These are phyloP conservation scores for Melanotaenia trifasciata DNA, from an alignment of 2,797 vertebrate species.

Conservation along the genomic window DNA sequence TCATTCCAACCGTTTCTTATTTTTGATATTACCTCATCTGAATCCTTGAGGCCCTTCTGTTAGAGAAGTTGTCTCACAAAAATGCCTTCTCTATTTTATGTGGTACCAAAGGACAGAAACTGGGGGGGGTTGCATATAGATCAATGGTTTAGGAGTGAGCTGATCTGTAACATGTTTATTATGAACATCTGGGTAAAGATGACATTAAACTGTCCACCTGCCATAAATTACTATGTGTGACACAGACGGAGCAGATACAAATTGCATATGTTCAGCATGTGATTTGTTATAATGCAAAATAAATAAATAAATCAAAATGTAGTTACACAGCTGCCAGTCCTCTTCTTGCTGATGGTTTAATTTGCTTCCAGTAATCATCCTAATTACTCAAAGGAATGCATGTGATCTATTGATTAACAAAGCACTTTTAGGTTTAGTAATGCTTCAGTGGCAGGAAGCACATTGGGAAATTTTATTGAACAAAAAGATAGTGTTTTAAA, in stretches of 20 bases:
- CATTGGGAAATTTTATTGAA: conserved; percentile 8
- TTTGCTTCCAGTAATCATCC: conserved; percentile 46
- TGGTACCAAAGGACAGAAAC: neutral
- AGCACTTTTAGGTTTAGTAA: conserved; percentile 34
- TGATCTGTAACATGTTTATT: neutral
- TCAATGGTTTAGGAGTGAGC: neutral
- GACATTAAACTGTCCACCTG: neutral
- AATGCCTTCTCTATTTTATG: too few species aligned
- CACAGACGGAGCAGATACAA: neutral
- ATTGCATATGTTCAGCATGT: neutral
- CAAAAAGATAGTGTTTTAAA: conserved; percentile 10
- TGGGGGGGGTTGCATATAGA: neutral
- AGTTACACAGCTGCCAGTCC: conserved; percentile 23
- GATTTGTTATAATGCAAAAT: neutral
- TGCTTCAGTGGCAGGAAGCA: conserved; percentile 22
- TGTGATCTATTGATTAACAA: conserved; percentile 51
- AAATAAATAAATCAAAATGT: conserved; percentile 5
- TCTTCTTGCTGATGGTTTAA: conserved; percentile 19
- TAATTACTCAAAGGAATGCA: conserved; percentile 50
- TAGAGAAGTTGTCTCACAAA: too few species aligned
- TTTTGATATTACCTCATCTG: too few species aligned
- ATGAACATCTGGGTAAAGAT: neutral
- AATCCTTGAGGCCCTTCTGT: too few species aligned
- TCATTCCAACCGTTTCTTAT: too few species aligned
- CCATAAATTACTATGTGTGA: neutral